Percentiles rank a stretch among this genome's conserved stretches.
Evolutionary conservation across 2,888 invertebrate genomes (phyloP).

Genomic region (Hemithea aestivaria): DNA sequence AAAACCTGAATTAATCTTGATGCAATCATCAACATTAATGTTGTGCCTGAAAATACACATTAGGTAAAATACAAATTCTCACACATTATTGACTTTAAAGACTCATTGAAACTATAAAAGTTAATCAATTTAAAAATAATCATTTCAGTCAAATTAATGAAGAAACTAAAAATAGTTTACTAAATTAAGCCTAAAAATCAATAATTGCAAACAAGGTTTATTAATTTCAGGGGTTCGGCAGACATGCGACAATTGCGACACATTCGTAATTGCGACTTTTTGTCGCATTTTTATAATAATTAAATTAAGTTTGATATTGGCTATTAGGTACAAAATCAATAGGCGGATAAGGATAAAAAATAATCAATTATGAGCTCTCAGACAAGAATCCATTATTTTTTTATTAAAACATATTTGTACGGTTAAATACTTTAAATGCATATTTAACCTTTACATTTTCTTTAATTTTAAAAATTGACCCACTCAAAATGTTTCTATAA

Average conservation of each 20-base stretch:
- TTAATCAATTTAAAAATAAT: slow-evolving; percentile 6
- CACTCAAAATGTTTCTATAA: too few species aligned
- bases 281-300: background rate
- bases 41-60: slow-evolving; percentile 19
- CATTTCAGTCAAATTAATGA: slow-evolving; percentile 7
- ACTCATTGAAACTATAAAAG: slow-evolving; percentile 3
- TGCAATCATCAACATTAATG: background rate
- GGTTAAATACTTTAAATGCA: too few species aligned
- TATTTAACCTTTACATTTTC: too few species aligned
- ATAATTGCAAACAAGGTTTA: slow-evolving; percentile 62
- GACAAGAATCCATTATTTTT: too few species aligned
- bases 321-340: too few species aligned
- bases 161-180: slow-evolving; percentile 27
- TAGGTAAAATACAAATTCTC: slow-evolving; percentile 28
- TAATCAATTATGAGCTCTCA: too few species aligned
- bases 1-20: background rate
- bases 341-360: too few species aligned
- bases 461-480: too few species aligned
- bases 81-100: slow-evolving; percentile 8
- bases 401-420: too few species aligned
- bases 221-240: slow-evolving; percentile 30
- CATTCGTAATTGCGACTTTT: background rate
- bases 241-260: slow-evolving; percentile 33
- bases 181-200: slow-evolving; percentile 59
- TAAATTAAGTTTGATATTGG: too few species aligned